These are phyloP conservation scores for Penaeus japonicus DNA, from an alignment of 1,140 invertebrate genomes.

Conservation along the genomic window DNA sequence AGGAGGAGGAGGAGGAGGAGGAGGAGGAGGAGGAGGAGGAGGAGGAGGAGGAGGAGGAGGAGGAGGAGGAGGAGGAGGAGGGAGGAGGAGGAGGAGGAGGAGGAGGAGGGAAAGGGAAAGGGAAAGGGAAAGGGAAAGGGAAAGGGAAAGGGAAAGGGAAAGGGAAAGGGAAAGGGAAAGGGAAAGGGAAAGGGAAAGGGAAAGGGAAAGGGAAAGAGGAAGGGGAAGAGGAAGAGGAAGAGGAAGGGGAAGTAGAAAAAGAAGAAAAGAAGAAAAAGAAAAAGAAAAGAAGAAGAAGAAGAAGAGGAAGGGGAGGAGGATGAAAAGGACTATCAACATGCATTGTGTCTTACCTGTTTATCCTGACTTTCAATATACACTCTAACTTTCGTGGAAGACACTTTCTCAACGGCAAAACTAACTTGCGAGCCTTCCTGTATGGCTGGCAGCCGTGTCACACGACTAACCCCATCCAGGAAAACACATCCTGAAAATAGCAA, in stretches of 20 bases:
- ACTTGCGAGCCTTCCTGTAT: conserved; percentile 43
- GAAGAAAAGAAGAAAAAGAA: not conserved
- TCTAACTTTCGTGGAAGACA: conserved; percentile 44
- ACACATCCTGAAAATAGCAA: conserved; percentile 21
- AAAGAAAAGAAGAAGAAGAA: no score
- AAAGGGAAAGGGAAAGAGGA: not conserved
- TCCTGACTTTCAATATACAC: conserved; percentile 50
- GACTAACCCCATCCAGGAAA: conserved; percentile 46
- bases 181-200: not conserved
- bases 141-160: not conserved
- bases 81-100: not conserved
- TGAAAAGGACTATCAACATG: not conserved
- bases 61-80: not conserved
- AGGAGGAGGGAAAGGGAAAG: no score
- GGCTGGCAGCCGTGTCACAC: conserved; percentile 36
- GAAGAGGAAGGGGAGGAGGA: no score
- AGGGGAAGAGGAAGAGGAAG: no score
- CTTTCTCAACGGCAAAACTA: conserved; percentile 49
- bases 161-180: no score
- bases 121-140: not conserved
- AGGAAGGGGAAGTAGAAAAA: not conserved
- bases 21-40: not conserved
- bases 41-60: no score
- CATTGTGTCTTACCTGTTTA: conserved; percentile 20
- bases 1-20: not conserved